These are phyloP conservation scores for Centroberyx gerrardi DNA, from an alignment of 2,797 vertebrate genomes.

Conservation along the genomic window DNA sequence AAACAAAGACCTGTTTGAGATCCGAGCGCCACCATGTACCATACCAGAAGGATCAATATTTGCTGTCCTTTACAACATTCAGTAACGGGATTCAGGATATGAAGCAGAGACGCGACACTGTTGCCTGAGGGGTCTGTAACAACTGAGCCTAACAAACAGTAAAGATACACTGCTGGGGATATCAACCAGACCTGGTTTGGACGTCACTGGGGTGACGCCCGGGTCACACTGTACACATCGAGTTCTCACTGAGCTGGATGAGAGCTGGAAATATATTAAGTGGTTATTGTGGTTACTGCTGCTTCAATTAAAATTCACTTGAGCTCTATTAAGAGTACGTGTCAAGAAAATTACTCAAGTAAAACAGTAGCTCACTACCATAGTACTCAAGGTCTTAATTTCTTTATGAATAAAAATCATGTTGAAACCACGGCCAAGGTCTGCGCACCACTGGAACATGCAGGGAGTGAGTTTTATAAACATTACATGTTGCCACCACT, in stretches of 20 bases:
- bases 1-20: slow-evolving; percentile 48
- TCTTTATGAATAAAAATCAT: too few species aligned
- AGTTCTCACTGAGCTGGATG: slow-evolving; percentile 22
- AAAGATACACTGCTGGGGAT: slow-evolving; percentile 32
- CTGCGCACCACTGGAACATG: too few species aligned
- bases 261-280: slow-evolving; percentile 43
- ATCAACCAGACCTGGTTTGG: slow-evolving; percentile 19
- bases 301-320: slow-evolving; percentile 50
- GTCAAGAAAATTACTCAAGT: background rate
- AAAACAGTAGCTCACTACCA: background rate
- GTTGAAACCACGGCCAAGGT: too few species aligned
- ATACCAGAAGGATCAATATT: slow-evolving; percentile 77
- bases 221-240: slow-evolving; percentile 52
- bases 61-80: slow-evolving; percentile 69
- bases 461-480: too few species aligned
- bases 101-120: slow-evolving; percentile 57
- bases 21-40: slow-evolving; percentile 10
- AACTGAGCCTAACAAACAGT: slow-evolving; percentile 60
- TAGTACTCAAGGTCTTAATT: background rate
- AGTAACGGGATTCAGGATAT: slow-evolving; percentile 75
- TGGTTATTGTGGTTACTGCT: slow-evolving; percentile 1
- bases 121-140: slow-evolving; percentile 50
- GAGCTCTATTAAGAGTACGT: slow-evolving; percentile 26
- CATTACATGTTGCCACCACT: too few species aligned
- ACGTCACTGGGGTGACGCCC: slow-evolving; percentile 45